Conservation (phyloP, 2,888 invertebrate genomes). For the Ectobius pallidus region DNA sequence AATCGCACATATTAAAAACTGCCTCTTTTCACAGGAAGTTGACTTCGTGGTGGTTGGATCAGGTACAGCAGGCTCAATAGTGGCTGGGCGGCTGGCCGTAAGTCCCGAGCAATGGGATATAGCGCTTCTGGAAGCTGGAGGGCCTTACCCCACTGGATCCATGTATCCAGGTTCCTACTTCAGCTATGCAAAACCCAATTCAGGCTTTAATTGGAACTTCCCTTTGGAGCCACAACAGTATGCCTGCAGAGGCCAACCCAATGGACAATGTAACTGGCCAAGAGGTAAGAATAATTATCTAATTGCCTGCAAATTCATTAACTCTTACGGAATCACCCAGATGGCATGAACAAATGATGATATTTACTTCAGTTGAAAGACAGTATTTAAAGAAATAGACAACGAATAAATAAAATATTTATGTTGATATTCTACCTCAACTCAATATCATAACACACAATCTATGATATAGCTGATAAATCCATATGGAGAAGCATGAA, state of each 20-base stretch:
- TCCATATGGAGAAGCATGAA: too few relatives aligned
- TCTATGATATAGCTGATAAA: too few relatives aligned
- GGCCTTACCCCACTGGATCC: not conserved
- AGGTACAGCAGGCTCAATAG: not conserved
- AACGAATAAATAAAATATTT: too few relatives aligned
- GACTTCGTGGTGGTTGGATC: not conserved
- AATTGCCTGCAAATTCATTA: too few relatives aligned
- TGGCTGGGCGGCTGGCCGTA: not conserved
- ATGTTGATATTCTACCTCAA: too few relatives aligned
- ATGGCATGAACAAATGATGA: too few relatives aligned
- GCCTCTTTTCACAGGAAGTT: too few relatives aligned
- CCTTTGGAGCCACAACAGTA: not conserved
- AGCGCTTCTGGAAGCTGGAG: not conserved
- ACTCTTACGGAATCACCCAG: too few relatives aligned
- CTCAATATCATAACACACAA: too few relatives aligned
- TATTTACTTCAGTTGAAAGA: too few relatives aligned
- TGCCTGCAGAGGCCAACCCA: not conserved
- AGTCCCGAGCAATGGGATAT: not conserved
- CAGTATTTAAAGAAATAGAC: too few relatives aligned
- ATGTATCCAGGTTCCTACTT: not conserved
- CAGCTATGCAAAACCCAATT: not conserved
- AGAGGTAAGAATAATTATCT: not conserved
- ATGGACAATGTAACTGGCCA: not conserved
- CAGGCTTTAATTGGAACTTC: not conserved
- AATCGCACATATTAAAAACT: too few relatives aligned